Conservation (phyloP, 1,140 invertebrate species). For the Geopemphigus sp. region DNA sequence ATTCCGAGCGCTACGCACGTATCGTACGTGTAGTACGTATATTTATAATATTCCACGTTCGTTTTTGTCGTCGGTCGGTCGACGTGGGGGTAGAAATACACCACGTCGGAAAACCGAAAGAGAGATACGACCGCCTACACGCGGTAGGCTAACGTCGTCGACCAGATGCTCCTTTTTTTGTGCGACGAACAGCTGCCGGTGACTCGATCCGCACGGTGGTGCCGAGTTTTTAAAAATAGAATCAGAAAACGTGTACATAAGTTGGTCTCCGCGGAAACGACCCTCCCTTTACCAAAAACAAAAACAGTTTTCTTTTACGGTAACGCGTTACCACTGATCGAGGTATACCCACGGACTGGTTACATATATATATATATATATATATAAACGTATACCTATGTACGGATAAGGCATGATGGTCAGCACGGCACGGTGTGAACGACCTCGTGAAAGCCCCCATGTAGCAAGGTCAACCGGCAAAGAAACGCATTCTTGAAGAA, state of each 20-base stretch:
- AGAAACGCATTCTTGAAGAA: conserved; percentile 34
- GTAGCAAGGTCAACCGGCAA: conserved; percentile 35
- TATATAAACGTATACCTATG: neutral
- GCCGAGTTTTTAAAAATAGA: neutral
- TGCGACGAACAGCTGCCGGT: conserved; percentile 9
- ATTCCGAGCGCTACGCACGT: neutral
- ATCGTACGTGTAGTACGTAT: neutral
- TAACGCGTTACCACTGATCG: too few relatives aligned
- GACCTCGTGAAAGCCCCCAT: conserved; percentile 45
- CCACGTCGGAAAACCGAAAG: neutral
- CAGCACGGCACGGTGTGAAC: conserved; percentile 13
- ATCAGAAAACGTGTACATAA: too few relatives aligned
- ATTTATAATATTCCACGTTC: too few relatives aligned
- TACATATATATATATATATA: neutral
- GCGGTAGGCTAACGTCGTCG: neutral
- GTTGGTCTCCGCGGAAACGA: too few relatives aligned
- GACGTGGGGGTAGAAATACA: neutral
- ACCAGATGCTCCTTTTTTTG: conserved; percentile 35
- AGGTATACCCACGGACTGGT: too few relatives aligned
- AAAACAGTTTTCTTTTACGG: too few relatives aligned
- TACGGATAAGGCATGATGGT: too few relatives aligned
- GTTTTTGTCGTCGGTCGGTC: neutral
- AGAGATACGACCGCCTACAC: neutral
- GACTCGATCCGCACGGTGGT: neutral
- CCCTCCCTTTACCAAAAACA: too few relatives aligned